A percentile compares a stretch with the other conserved stretches of the same genome.
Evolutionary conservation across 2,797 vertebrate species (phyloP).

Genomic region (Sebastolobus altivelis): DNA sequence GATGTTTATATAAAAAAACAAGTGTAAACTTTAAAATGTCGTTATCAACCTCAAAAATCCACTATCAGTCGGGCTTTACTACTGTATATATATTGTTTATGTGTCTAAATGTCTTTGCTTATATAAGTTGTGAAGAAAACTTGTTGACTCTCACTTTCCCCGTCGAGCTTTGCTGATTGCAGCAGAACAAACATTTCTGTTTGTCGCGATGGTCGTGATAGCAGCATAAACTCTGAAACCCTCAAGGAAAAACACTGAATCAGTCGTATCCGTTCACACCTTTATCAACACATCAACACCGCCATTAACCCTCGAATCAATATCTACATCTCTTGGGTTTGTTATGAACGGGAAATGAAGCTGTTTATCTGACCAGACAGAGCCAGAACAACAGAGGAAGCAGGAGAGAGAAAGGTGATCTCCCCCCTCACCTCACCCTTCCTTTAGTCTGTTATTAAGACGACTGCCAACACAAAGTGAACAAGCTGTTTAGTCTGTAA

Average conservation of each 20-base stretch:
- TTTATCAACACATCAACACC: slow-evolving; percentile 58
- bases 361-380: slow-evolving; percentile 55
- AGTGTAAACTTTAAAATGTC: not conserved
- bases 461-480: slow-evolving; percentile 49
- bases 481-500: slow-evolving; percentile 37
- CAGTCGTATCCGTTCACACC: slow-evolving; percentile 44
- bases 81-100: slow-evolving; percentile 22
- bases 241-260: slow-evolving; percentile 37
- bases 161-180: slow-evolving; percentile 54
- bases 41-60: not conserved
- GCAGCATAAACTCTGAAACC: slow-evolving; percentile 34
- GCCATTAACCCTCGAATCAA: slow-evolving; percentile 58
- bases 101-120: slow-evolving; percentile 30
- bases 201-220: slow-evolving; percentile 59
- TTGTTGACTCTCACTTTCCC: slow-evolving; percentile 61
- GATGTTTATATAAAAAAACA: not conserved
- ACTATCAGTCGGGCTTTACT: not conserved
- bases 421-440: not conserved
- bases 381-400: slow-evolving; percentile 42
- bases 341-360: slow-evolving; percentile 43
- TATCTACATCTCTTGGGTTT: slow-evolving; percentile 52
- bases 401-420: slow-evolving; percentile 37
- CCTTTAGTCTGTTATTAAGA: slow-evolving; percentile 50
- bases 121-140: slow-evolving; percentile 47
- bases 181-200: slow-evolving; percentile 46